Evolutionary conservation across 2,797 vertebrate species (phyloP).

Genomic region (Sebastes cheni): DNA sequence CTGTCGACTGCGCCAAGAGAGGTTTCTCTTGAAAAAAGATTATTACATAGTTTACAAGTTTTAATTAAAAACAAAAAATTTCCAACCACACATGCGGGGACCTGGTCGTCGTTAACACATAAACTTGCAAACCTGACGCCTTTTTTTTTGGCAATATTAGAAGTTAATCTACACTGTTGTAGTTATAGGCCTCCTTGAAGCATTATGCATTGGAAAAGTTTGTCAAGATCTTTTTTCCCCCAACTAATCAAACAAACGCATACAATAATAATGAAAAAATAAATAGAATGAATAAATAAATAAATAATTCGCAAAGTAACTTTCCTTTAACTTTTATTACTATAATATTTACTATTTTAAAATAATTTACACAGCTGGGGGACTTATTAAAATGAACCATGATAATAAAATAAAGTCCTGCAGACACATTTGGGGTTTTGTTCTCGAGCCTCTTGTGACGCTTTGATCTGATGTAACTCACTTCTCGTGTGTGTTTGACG

Average conservation of each 20-base stretch:
- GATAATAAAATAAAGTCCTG: background rate
- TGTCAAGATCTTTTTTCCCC: background rate
- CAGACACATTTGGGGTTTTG: background rate
- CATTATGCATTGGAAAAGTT: background rate
- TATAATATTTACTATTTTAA: background rate
- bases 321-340: background rate
- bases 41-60: background rate
- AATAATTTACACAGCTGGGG: no score
- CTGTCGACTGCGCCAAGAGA: background rate
- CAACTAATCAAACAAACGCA: background rate
- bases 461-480: slow-evolving; percentile 57
- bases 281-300: background rate
- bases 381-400: no score
- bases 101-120: background rate
- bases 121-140: background rate
- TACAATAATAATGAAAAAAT: background rate
- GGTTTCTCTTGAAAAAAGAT: background rate
- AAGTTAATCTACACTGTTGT: background rate
- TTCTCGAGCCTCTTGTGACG: background rate
- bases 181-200: background rate
- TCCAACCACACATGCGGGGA: background rate
- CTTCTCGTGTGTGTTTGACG: background rate
- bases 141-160: background rate
- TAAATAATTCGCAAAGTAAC: background rate
- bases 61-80: background rate